Base-by-base conservation (phyloP, 2,113 vertebrate genomes). In the Polypterus bichir region DNA sequence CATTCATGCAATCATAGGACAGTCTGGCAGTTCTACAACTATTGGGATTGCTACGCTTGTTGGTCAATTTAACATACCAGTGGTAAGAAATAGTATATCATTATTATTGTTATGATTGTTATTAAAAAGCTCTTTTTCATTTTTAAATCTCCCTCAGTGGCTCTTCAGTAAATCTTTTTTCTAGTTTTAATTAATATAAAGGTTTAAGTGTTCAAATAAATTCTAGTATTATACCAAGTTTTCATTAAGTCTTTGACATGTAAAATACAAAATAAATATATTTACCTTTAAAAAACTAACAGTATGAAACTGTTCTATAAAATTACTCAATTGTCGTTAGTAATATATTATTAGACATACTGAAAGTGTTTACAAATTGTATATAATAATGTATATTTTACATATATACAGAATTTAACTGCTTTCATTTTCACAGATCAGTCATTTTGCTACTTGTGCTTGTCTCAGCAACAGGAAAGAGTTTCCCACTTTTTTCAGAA, bases 391-490 rank as follows among this genome's bases (percentile, higher is more conserved):
- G 5, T 58, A 52, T 58, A 7, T 58, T 44, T 27, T 44, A 44
- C 5, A 58, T 58, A 45, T 27, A 45, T 45, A 5, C 7, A 8
- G 27, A 45, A 27, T 58, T 45, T 7, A 7, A 45, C n/a, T 45
- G 44, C 56, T 58, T 55, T 55, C 44, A 5, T 10, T 5, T 5
- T 7, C 9, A 58, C 56, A 58, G 56, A 58, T 58, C 3, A 87
- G 85, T 62, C 82, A 87, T 71, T 84, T 83, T 76, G 76, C 83
- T 10, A 85, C 83, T 4, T 87, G 85, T 68, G 82, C 83, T 2
- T 87, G 85, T 57, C 73, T 86, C 51, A 83, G 79, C 65, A 80
- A 84, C 71, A 83, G 77, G 68, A 81, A 76, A 3, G 69, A 79
- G 64, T 84, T 77, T 46, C 77, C 82, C 3, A 74, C 78, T 6